Evolutionary conservation across 92 coral and sea anemone genomes (phyloP).

Genomic region (Paramuricea clavata): DNA sequence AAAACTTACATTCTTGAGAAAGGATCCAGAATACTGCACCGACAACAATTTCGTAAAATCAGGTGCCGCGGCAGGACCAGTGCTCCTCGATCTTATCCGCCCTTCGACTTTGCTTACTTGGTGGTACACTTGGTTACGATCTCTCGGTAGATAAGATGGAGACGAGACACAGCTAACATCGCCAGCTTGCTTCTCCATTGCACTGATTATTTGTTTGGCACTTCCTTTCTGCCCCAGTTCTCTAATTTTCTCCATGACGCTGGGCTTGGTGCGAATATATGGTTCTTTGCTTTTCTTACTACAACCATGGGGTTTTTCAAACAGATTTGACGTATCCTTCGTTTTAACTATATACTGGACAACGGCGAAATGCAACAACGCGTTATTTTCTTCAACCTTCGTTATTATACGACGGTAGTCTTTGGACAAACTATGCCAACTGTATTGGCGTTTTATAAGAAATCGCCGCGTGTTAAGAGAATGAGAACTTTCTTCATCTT

Average conservation of each 20-base stretch:
- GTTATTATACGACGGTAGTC: constrained; percentile 63
- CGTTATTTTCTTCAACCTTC: constrained; percentile 36
- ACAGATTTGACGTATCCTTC: constrained; percentile 31
- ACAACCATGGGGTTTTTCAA: constrained; percentile 49
- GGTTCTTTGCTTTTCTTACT: constrained; percentile 37
- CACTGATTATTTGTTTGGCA: constrained; percentile 60
- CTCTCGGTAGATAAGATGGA: constrained; percentile 68
- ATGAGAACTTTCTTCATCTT: constrained; percentile 18
- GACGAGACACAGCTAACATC: constrained; percentile 58
- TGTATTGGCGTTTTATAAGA: constrained; percentile 67
- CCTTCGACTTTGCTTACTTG: constrained; percentile 62
- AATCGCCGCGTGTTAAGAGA: constrained; percentile 42
- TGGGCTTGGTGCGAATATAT: constrained; percentile 71
- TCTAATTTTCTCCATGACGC: constrained; percentile 61
- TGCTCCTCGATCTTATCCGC: constrained; percentile 46
- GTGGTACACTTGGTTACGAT: constrained; percentile 71
- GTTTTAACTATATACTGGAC: constrained; percentile 65
- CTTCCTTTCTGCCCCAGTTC: constrained; percentile 53
- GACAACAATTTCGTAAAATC: constrained; percentile 72
- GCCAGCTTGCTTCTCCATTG: constrained; percentile 60
- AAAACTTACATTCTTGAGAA: constrained; percentile 70
- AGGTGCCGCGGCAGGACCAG: too few species aligned
- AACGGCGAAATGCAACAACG: constrained; percentile 50
- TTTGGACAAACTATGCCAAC: constrained; percentile 63
- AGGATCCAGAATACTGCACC: constrained; percentile 54